phyloP scores from a whole-genome alignment of 2,888 invertebrate genomes.

The Amphimallon solstitiale region DNA sequence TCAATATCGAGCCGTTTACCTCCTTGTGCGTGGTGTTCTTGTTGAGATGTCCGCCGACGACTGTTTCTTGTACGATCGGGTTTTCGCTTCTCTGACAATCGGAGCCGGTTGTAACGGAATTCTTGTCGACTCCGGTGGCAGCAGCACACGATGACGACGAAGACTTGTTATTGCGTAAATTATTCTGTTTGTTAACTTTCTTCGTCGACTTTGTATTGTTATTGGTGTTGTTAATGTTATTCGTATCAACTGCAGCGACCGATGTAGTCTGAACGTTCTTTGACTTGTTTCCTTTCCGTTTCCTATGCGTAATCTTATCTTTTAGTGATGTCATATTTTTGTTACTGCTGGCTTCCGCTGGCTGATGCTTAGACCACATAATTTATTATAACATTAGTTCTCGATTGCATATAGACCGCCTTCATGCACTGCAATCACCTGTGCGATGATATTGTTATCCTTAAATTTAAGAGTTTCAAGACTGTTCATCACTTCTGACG shows the following conservation, averaged over 20 bases:
- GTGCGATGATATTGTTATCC: too few relatives aligned
- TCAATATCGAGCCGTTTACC: conserved; percentile 26
- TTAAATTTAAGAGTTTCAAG: too few relatives aligned
- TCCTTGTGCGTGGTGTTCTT: conserved; percentile 35
- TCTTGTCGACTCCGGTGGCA: conserved; percentile 32
- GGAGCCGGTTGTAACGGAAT: conserved; percentile 13
- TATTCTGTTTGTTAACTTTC: conserved; percentile 32
- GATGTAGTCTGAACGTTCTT: conserved; percentile 33
- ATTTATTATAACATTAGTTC: conserved; percentile 42
- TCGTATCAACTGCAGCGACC: conserved; percentile 43
- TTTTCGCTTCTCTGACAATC: conserved; percentile 31
- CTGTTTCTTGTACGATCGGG: background rate
- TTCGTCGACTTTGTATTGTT: conserved; percentile 33
- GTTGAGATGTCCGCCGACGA: background rate
- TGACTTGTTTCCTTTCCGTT: conserved; percentile 58
- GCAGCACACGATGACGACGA: too few relatives aligned
- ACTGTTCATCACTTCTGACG: background rate
- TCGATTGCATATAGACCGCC: background rate
- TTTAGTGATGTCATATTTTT: conserved; percentile 60
- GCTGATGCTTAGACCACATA: conserved; percentile 60
- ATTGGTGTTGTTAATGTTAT: conserved; percentile 42
- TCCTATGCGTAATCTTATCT: conserved; percentile 61
- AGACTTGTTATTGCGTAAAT: conserved; percentile 30
- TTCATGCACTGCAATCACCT: background rate
- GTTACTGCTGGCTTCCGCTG: conserved; percentile 55